Evolutionary conservation across 2,113 vertebrate genomes (phyloP).

Genomic region (Pachycephala philippinensis): DNA sequence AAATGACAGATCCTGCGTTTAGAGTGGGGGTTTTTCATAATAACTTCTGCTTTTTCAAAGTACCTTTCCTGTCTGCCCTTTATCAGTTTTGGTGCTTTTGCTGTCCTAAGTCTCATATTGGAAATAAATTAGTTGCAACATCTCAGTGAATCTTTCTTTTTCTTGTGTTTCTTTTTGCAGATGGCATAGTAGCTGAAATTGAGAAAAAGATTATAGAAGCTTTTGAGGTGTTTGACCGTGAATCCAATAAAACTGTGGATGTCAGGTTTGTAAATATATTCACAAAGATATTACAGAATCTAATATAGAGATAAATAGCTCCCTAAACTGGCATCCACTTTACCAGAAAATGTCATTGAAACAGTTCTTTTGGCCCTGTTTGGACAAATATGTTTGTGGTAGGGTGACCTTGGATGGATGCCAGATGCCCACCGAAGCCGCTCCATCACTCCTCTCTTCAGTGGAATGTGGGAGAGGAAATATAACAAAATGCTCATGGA

Average conservation of each 20-base stretch:
- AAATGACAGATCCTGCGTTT: not conserved
- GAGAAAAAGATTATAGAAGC: constrained; percentile 83
- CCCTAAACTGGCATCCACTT: not conserved
- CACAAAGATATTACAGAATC: not conserved
- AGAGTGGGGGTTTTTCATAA: not conserved
- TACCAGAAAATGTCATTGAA: not conserved
- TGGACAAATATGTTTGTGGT: not conserved
- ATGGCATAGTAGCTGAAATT: constrained; percentile 62
- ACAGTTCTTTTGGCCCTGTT: not conserved
- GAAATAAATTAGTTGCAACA: constrained; percentile 9
- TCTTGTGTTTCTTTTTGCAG: constrained; percentile 72
- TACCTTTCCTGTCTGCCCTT: not conserved
- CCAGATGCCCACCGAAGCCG: not conserved
- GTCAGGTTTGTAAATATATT: constrained; percentile 80
- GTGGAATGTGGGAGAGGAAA: not conserved
- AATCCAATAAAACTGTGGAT: constrained; percentile 85
- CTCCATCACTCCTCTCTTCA: not conserved
- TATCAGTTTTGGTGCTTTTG: not conserved
- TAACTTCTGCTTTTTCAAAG: not conserved
- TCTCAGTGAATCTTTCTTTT: constrained; percentile 26
- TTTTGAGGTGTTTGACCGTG: constrained; percentile 90
- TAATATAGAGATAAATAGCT: not conserved
- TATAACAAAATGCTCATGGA: not conserved
- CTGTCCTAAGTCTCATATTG: not conserved
- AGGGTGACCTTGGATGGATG: not conserved